Base-by-base conservation (phyloP, 1,140 invertebrate genomes). In the Drosophila ficusphila region DNA sequence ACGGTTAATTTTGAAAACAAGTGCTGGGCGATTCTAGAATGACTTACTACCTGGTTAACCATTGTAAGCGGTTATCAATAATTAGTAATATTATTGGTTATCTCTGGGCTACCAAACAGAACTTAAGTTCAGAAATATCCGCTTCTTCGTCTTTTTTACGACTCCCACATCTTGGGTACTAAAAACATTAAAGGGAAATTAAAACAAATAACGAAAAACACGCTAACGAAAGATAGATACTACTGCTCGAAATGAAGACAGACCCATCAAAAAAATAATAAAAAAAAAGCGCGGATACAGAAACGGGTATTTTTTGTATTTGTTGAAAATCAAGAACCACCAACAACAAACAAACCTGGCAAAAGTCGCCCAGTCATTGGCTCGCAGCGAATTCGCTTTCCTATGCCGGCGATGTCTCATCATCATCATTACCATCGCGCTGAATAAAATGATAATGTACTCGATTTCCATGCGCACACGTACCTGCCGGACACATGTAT, bases 171-270 rank as follows among this genome's bases (percentile, higher is more conserved):
- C 18, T 51, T 19, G 29, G 65, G 39, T 42, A 27, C 21, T 70
- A 72, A 72, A 70, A 72, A 52, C 65, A 61, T 72, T 47, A 62
- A 65, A 52, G 68, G 18, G 12, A 52, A 72, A 72, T 72, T 72
- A 72, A 73, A 73, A 62, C 39, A 56, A 69, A 69, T 56, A 69
- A 56, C 33, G 46, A 73, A 53, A 34, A 34, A 31, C 47, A 72
- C 56, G 69, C 56, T 34, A 72, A 42, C 39, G 19, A 12, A 25
- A 1, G 9, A 33, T 8, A 58, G 39, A 58, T 31, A 42, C 38
- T n/a, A 4, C 3, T 44, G 4, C 3, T 44, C 2, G n/a, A 23
- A 16, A 12, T 8, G 34, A 6, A 12, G 12, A 42, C 19, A 11
- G 9, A 4, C 38, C 16, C 16, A 39, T 39, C 9, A 11, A 27